These are phyloP conservation scores for Dolichomitus sp. DNA, from an alignment of 2,888 invertebrate genomes.

Conservation along the genomic window DNA sequence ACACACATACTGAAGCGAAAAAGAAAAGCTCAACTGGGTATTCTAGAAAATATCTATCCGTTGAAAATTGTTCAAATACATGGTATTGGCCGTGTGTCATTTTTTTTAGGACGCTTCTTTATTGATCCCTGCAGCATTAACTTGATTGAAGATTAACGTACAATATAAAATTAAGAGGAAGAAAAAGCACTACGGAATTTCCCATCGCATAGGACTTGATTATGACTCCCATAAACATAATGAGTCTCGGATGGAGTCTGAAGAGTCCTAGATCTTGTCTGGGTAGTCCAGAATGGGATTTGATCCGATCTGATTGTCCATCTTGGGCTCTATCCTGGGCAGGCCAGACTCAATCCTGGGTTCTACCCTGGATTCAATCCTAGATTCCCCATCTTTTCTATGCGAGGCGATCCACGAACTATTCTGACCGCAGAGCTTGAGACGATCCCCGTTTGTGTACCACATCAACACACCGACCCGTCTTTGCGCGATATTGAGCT, in stretches of 20 bases:
- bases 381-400: no score
- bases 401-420: slow-evolving; percentile 25
- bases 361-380: no score
- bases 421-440: slow-evolving; percentile 34
- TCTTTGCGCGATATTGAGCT: background rate
- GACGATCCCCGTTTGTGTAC: no score
- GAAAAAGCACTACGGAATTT: background rate
- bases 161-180: background rate
- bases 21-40: background rate
- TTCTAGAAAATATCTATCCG: background rate
- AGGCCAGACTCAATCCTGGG: no score
- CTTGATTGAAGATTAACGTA: background rate
- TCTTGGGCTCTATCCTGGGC: no score
- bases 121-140: background rate
- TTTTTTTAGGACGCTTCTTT: background rate
- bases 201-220: background rate
- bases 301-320: no score
- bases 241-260: no score
- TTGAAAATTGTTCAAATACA: background rate
- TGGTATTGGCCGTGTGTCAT: background rate
- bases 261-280: no score
- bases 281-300: no score
- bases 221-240: no score
- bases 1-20: background rate
- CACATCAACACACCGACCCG: background rate